phyloP scores from a whole-genome alignment of 1,140 invertebrate genomes.

The Heliconius hermathena region DNA sequence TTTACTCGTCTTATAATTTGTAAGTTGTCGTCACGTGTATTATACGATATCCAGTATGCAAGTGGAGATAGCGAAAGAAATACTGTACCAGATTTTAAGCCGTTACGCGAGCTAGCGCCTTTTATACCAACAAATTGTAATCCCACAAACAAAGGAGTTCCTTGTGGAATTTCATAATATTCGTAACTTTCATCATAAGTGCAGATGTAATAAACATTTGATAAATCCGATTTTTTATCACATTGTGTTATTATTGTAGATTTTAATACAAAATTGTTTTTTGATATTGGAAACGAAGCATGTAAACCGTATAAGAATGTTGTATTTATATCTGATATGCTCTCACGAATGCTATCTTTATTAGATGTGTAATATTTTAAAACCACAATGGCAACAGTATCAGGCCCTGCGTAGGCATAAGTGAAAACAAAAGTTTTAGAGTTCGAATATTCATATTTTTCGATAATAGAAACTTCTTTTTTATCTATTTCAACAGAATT shows the following conservation, averaged over 20 bases:
- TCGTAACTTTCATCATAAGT: conserved; percentile 32
- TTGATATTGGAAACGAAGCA: conserved; percentile 14
- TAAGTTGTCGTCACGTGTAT: not conserved
- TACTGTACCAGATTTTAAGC: not conserved
- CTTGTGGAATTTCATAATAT: conserved; percentile 43
- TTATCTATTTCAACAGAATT: conserved; percentile 29
- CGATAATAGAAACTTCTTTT: conserved; percentile 31
- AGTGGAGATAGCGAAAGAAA: conserved; percentile 2
- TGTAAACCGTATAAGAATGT: not conserved
- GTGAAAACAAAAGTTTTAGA: conserved; percentile 23
- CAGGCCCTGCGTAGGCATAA: conserved; percentile 10
- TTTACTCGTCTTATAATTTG: not conserved
- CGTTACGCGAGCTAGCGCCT: conserved; percentile 5
- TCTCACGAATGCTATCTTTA: conserved; percentile 12
- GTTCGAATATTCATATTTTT: conserved; percentile 38
- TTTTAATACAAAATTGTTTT: not conserved
- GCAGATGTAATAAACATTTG: conserved; percentile 48
- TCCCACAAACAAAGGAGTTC: conserved; percentile 50
- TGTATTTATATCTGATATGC: conserved; percentile 9
- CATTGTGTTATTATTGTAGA: conserved; percentile 29
- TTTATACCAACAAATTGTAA: conserved; percentile 45
- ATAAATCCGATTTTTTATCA: conserved; percentile 26
- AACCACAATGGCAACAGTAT: conserved; percentile 22
- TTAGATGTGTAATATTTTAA: not conserved
- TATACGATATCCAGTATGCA: not conserved